Evolutionary conservation across 2,888 invertebrate genomes (phyloP).

Genomic region (Elmis aenea): DNA sequence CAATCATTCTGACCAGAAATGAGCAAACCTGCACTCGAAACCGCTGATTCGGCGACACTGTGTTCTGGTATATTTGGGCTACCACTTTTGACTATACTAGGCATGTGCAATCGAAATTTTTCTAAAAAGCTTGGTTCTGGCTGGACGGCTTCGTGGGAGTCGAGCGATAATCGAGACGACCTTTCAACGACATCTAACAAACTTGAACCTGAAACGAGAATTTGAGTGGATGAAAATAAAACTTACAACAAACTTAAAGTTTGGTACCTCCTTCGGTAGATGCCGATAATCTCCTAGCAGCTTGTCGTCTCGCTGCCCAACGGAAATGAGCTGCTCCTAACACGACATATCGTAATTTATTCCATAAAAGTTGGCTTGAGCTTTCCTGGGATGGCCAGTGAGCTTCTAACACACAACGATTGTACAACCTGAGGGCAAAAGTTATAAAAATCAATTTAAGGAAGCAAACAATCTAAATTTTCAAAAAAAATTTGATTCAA

Average conservation of each 20-base stretch:
- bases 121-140: slow-evolving; percentile 49
- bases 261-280: slow-evolving; percentile 46
- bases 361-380: slow-evolving; percentile 86
- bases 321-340: slow-evolving; percentile 86
- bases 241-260: background rate
- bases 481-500: slow-evolving; percentile 5
- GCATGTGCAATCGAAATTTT: slow-evolving; percentile 54
- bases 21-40: slow-evolving; percentile 18
- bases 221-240: no score
- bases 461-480: slow-evolving; percentile 1
- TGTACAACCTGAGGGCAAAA: slow-evolving; percentile 60
- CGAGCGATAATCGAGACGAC: slow-evolving; percentile 43
- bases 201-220: slow-evolving; percentile 37
- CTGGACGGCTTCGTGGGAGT: slow-evolving; percentile 43
- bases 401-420: slow-evolving; percentile 84
- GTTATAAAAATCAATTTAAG: slow-evolving; percentile 5
- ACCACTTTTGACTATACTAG: slow-evolving; percentile 57
- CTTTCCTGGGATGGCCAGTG: slow-evolving; percentile 75
- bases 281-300: slow-evolving; percentile 49
- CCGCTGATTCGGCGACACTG: slow-evolving; percentile 26
- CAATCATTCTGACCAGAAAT: slow-evolving; percentile 13
- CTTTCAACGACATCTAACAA: slow-evolving; percentile 40
- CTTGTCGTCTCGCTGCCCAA: slow-evolving; percentile 64
- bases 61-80: slow-evolving; percentile 34
- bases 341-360: slow-evolving; percentile 87